Percentiles rank a stretch among this genome's conserved stretches.
These are phyloP conservation scores for Chironex yamaguchii DNA, from an alignment of 30 jellyfish, hydroid and myxozoan genomes.

Conservation along the genomic window DNA sequence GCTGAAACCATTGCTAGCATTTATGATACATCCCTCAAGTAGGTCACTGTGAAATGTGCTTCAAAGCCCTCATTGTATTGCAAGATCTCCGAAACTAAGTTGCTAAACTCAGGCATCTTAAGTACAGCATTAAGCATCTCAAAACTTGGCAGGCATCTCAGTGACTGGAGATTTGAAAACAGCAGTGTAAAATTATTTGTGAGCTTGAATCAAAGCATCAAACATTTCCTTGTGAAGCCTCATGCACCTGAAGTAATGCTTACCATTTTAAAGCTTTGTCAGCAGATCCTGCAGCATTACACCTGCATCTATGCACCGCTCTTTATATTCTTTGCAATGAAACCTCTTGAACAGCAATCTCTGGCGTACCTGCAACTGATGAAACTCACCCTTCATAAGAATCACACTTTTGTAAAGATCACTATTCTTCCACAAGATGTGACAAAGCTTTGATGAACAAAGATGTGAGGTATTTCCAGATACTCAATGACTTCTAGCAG, in stretches of 20 bases:
- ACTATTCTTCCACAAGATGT: constrained; percentile 36
- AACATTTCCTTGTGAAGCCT: constrained; percentile 44
- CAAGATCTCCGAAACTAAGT: neutral
- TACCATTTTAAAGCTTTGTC: constrained; percentile 32
- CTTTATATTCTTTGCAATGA: constrained; percentile 16
- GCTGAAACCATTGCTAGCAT: constrained; percentile 59
- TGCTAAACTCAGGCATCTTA: neutral
- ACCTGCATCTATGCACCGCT: constrained; percentile 49
- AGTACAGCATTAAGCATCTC: constrained; percentile 15
- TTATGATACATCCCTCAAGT: constrained; percentile 42
- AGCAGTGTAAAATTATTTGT: constrained; percentile 1
- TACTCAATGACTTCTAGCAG: constrained; percentile 6
- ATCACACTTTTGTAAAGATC: constrained; percentile 8
- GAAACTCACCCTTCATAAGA: constrained; percentile 64
- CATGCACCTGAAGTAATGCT: constrained; percentile 38
- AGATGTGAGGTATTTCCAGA: constrained; percentile 33
- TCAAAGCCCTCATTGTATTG: neutral
- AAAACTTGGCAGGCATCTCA: constrained; percentile 4
- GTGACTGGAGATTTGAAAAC: neutral
- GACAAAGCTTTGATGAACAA: constrained; percentile 55
- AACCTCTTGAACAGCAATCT: constrained; percentile 14
- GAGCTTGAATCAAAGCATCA: constrained; percentile 37
- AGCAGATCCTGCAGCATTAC: constrained; percentile 39
- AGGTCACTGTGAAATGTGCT: constrained; percentile 28
- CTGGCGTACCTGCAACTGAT: constrained; percentile 33